Base-by-base conservation (phyloP, 2,797 vertebrate genomes). In the Strix occidentalis region DNA sequence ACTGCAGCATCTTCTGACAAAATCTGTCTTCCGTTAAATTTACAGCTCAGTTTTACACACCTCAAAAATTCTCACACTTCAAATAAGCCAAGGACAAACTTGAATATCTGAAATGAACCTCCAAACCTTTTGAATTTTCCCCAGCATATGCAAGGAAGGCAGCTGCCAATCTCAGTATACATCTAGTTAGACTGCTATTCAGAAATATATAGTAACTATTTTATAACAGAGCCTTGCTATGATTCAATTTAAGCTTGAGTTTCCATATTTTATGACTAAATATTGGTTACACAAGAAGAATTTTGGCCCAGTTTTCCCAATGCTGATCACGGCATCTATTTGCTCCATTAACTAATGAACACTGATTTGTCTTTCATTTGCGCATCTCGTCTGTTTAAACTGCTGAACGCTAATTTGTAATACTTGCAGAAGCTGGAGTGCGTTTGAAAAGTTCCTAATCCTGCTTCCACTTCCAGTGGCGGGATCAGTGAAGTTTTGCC, bases 91-190 rank as follows among this genome's bases (percentile, higher is more conserved):
- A 64, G 78, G 86, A 89, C 37, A 74, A 90, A 51, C 74, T 64
- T 4, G 66, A 92, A 58, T 82, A 82, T 35, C 71, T 83, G 87
- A 63, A 93, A 65, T 23, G 63, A 95, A 56, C 84, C 90, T 94
- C 84, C 95, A 92, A 45, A 54, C 56, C 84, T 70, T 72, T 66
- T 3, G 35, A 41, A 69, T 91, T 75, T 84, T 84, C 63, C 90
- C 81, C 81, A 45, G 75, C 93, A 96, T 77, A 89, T 82, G 92
- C 89, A 35, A 46, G 84, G 78, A 9, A 77, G 68, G 92, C 95
- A 96, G 95, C 87, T 94, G 95, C 94, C 93, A 89, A 56, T 77
- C 93, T 92, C 92, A 92, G 90, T 77, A 14, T 82, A 54, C 68
- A 45, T 70, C 60, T 21, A 58, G 70, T 21, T n/a, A 70, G 69